Percentiles rank a stretch among this genome's conserved stretches.
Conservation (phyloP, 2,797 vertebrate species). For the Chloroceryle amazona region DNA sequence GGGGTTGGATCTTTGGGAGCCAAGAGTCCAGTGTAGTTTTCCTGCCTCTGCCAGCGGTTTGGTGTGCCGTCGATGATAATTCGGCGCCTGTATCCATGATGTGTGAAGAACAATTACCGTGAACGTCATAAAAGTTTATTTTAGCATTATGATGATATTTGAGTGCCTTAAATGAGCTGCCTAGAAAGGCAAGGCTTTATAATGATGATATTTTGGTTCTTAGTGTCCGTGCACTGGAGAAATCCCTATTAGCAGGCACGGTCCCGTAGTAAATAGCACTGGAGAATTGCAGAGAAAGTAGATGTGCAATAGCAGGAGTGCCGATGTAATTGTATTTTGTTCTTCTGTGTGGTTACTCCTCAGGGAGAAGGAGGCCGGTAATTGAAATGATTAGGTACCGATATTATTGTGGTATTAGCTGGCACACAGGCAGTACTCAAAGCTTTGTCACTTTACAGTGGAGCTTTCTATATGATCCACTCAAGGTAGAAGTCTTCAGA, state of each 20-base stretch:
- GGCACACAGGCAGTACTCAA: background rate
- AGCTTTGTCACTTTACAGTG: background rate
- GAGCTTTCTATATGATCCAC: constrained; percentile 4
- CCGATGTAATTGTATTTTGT: constrained; percentile 34
- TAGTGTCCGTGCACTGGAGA: background rate
- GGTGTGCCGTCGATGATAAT: background rate
- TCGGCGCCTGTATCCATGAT: background rate
- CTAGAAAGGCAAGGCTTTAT: background rate
- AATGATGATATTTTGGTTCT: background rate
- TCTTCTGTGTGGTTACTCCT: constrained; percentile 16
- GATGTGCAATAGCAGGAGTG: constrained; percentile 39
- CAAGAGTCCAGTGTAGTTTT: background rate
- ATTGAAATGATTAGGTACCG: constrained; percentile 55
- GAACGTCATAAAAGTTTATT: background rate
- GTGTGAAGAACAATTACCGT: background rate
- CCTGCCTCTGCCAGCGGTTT: background rate
- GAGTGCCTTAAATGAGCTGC: background rate
- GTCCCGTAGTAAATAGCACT: background rate
- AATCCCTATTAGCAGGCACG: background rate
- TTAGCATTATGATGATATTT: background rate
- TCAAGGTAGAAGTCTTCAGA: background rate
- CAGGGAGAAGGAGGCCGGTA: constrained; percentile 32
- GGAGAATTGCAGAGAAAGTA: constrained; percentile 6
- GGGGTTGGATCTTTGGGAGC: background rate
- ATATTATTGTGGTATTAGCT: background rate